Base-by-base conservation (phyloP, 1,140 invertebrate species). In the Oryctes rhinoceros region DNA sequence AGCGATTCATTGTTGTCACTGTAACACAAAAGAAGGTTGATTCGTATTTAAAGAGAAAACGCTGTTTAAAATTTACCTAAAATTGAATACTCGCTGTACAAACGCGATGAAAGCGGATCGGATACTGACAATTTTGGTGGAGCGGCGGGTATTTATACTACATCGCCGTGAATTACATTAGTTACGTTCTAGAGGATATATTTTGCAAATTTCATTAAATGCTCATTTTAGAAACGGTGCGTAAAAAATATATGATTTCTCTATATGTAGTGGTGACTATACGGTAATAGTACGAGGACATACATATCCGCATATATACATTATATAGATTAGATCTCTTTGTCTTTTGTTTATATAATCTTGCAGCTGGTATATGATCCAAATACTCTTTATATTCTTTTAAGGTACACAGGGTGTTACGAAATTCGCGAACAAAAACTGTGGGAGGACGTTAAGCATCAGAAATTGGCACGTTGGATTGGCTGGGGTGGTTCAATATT, bases 181-280 rank as follows among this genome's bases (percentile, higher is more conserved):
- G 20, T 71, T 71, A 71, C 65, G 35, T 30, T 20, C 24, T 71
- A 71, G 20, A 20, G 20, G 37, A 37, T 37, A 37, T 15, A 13
- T 15, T 71, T 71, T 30, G 65, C 9, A 37, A 35, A 24, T 71
- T 24, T 71, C 65, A 37, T 71, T 71, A 59, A 71, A 24, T 15
- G 65, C 1, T 24, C 7, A 24, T 67, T 67, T 71, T 71, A 24
- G 65, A 37, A 71, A 24, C 65, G 35, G 35, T 71, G 65, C 65
- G 65, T 30, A 44, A 62, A 71, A 71, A 71, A 71, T 15, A 71
- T 71, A 53, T 13, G 49, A 71, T 71, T 71, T 37, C 65, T 71
- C 35, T 35, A 10, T 67, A 67, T 67, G 65, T 71, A 71, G 9
- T 44, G 5, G 39, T 10, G 5, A 44, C 39, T 44, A 10, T 44